Evolutionary conservation across 2,797 vertebrate genomes (phyloP).

Genomic region (Miichthys miiuy): DNA sequence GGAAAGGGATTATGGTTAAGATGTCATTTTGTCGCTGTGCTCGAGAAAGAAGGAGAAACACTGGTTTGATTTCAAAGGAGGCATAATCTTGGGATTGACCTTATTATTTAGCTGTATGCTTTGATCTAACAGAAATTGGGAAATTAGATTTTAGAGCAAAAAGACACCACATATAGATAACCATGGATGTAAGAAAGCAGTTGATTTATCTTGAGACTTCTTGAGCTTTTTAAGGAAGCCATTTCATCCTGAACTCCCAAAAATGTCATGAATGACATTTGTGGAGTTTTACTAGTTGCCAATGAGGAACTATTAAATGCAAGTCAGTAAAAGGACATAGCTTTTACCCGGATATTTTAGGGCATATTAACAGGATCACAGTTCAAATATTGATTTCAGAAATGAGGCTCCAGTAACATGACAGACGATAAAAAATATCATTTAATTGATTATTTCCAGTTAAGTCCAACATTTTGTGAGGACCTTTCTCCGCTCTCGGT

Average conservation of each 20-base stretch:
- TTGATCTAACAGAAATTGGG: slow-evolving; percentile 23
- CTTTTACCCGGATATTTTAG: slow-evolving; percentile 1
- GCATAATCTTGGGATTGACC: slow-evolving; percentile 33
- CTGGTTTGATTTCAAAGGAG: slow-evolving; percentile 20
- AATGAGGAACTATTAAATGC: background rate
- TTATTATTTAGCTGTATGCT: slow-evolving; percentile 23
- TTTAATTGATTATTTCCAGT: background rate
- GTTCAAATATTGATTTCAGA: slow-evolving; percentile 25
- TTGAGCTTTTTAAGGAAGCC: background rate
- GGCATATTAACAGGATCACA: slow-evolving; percentile 18
- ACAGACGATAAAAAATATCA: slow-evolving; percentile 8
- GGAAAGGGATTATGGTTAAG: slow-evolving; percentile 34
- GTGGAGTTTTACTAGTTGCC: slow-evolving; percentile 5
- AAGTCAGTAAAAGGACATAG: background rate
- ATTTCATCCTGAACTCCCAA: background rate
- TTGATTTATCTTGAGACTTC: slow-evolving; percentile 16
- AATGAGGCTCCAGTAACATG: background rate
- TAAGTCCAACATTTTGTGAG: background rate
- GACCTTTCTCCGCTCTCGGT: background rate
- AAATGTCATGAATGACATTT: slow-evolving; percentile 19
- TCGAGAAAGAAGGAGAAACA: slow-evolving; percentile 10
- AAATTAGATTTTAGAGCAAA: slow-evolving; percentile 5
- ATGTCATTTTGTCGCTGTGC: slow-evolving; percentile 1
- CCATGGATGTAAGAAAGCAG: slow-evolving; percentile 11
- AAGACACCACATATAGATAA: slow-evolving; percentile 25